Evolutionary conservation across 1,140 invertebrate genomes (phyloP), one percentile per base, ranked within the genome.

Genomic region (Ostrea edulis): DNA sequence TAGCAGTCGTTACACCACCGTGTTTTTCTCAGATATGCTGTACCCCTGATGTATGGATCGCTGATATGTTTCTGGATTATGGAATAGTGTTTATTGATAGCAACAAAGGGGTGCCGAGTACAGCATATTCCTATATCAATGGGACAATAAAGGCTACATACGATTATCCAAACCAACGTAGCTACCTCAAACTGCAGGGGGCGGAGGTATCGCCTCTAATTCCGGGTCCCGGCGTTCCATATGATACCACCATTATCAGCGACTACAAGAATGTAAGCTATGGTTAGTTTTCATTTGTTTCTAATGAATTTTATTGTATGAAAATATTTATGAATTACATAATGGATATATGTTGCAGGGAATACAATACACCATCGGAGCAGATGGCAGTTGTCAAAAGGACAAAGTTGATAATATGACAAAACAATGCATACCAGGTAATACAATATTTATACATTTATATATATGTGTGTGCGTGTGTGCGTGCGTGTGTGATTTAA

Each of bases 261-360:
- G 68, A 77, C 29, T 77, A 77, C 25, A 77, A 77, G 35, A 77
- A 77, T 29, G 68, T 77, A 77, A 77, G 68, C 12, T 77, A 62
- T 17, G 17, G 17, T 62, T 62, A 20, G 35, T 62, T 62, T 62
- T 62, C 0, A 62, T 20, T 17, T 62, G n/a, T 20, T 12, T 58
- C 14, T 9, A 20, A 58, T 17, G 11, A 58, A 58, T 58, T 58
- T 44, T 1, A 44, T 44, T 44, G 1, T 44, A 44, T 44, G 35
- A 44, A 44, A 44, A 20, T 17, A 58, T 17, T 58, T 17, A 17
- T 58, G 8, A 14, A 58, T 62, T 62, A 62, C 14, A 7, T 62
- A 20, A 62, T 62, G 14, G 5, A 62, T 62, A 35, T 29, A 29
- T 77, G 2, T n/a, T 62, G 17, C 58, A 77, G 68, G 68, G 68